Evolutionary conservation across 2,888 invertebrate genomes (phyloP), one percentile per base, ranked within the genome.

Genomic region (Drosophila kambysellisi): DNA sequence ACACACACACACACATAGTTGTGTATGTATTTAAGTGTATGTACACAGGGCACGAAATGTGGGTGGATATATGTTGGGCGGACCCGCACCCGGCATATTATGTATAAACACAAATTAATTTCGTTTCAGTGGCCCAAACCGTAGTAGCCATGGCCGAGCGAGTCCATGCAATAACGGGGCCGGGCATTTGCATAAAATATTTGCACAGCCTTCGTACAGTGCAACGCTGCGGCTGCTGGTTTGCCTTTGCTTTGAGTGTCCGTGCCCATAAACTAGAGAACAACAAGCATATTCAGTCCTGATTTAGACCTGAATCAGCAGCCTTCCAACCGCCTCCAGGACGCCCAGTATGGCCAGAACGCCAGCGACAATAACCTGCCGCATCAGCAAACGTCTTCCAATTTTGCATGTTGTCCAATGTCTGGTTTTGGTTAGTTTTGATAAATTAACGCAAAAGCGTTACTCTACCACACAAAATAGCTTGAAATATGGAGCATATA

Each of bases 121-220:
- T 89, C 90, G 87, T 91, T 89, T 88, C 87, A 91, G 90, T 88
- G 82, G 85, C 88, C 85, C 82, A 76, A 83, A 82, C 90, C 88
- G 76, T 81, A 77, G 64, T 67, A 85, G 85, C 80, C 83, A 64
- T 78, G 70, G 72, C 83, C 79, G 77, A 80, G 82, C 82, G 82
- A 79, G 79, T 79, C 81, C 81, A 71, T 88, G 84, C 88, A 86
- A 79, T 83, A 80, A 81, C 77, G 76, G 82, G 74, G 73, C 79
- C 72, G 77, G 85, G 85, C 90, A 91, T 91, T 91, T 92, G 90
- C 92, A 91, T 89, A 91, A 91, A 91, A 92, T 91, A 92, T 91
- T 92, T 92, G 88, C 90, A 81, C 86, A 91, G 88, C 89, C 83
- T 89, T 83, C 87, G 89, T 79, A 77, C 86, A 81, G 86, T 82